phyloP scores from a whole-genome alignment of 2,888 invertebrate genomes.

The Tenthredo amoena region DNA sequence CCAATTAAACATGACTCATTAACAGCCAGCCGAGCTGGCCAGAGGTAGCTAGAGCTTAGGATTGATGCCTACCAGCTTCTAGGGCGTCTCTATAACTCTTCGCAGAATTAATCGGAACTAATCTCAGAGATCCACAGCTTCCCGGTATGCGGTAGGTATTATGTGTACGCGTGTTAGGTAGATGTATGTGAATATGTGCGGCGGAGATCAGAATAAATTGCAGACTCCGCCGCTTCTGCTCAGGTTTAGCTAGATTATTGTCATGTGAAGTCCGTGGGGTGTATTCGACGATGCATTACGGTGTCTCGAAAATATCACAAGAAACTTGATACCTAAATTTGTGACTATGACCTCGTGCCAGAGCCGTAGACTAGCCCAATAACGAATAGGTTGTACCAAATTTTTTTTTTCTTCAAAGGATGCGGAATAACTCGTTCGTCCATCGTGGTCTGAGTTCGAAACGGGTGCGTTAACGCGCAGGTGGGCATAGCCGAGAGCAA shows the following conservation, averaged over 20 bases:
- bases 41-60: slow-evolving; percentile 72
- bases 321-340: not conserved
- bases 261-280: not conserved
- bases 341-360: slow-evolving; percentile 16
- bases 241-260: not conserved
- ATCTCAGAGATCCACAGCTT: slow-evolving; percentile 63
- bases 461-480: slow-evolving; percentile 47
- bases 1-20: slow-evolving; percentile 79
- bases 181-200: slow-evolving; percentile 5
- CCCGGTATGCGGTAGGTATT: slow-evolving; percentile 32
- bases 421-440: slow-evolving; percentile 18
- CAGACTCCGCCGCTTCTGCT: not conserved
- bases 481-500: slow-evolving; percentile 48
- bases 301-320: not conserved
- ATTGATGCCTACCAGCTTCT: slow-evolving; percentile 67
- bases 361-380: slow-evolving; percentile 30
- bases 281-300: not conserved
- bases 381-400: slow-evolving; percentile 27
- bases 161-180: slow-evolving; percentile 23
- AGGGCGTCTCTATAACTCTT: slow-evolving; percentile 68
- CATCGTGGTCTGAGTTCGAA: slow-evolving; percentile 12
- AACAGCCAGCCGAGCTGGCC: slow-evolving; percentile 67
- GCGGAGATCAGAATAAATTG: slow-evolving; percentile 8
- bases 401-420: not conserved
- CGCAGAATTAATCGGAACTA: slow-evolving; percentile 73